Base-by-base conservation (phyloP, 2,888 invertebrate species). In the Celastrina argiolus region DNA sequence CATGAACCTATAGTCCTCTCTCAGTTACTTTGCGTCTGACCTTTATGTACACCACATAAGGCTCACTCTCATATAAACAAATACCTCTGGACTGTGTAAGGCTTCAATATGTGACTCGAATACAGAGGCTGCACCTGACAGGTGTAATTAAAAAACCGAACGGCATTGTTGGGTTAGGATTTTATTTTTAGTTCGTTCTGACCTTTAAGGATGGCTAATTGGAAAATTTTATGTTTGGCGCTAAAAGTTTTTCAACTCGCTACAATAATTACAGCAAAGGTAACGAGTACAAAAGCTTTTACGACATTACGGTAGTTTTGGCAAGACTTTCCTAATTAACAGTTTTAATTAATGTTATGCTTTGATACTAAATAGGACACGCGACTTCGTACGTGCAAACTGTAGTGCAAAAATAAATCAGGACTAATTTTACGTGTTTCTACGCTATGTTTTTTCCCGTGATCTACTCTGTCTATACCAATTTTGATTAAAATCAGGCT, bases 111-210 rank as follows among this genome's bases (percentile, higher is more conserved):
- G 22, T 51, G 22, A 26, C 51, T 51, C 5, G 51, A 51, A 18
- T 41, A 41, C n/a, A 0, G 41, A 41, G 22, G 4, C 34, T 36
- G 61, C 16, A 39, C 10, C 39, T 61, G 61, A 61, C 61, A 36
- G 39, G 61, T 61, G 36, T 18, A 61, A 61, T 61, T 61, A 61
- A 61, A 59, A 61, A 61, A 10, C 22, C 22, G 36, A 39, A 18
- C 14, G 61, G 51, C 51, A 51, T 51, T 22, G 51, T 51, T 22
- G 51, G 22, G 51, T 51, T 22, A 14, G 22, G 22, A 26, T 5
- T 22, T 22, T 51, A 22, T 51, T 51, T 22, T 51, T 51, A 51
- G 51, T 26, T 26, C 22, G 51, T 14, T 51, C 14, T 12, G 51
- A 51, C 22, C 22, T 51, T 12, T 22, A 4, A 2, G 22, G 51